Evolutionary conservation across 2,113 vertebrate genomes (phyloP), one percentile per base, ranked within the genome.

Genomic region (Willisornis vidua): DNA sequence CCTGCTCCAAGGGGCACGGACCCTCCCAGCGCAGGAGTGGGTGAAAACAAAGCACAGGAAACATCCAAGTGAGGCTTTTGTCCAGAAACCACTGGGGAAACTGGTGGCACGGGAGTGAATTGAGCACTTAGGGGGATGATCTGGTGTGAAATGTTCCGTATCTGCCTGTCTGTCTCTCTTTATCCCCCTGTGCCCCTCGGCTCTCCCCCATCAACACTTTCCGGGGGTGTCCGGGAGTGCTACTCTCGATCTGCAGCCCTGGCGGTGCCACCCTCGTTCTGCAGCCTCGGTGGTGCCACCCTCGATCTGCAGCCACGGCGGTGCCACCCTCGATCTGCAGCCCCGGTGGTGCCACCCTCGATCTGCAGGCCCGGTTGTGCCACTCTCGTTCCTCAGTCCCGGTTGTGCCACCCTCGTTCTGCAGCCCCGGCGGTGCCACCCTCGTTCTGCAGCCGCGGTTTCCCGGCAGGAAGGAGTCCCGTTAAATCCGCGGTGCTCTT

Each of bases 1-100:
- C 3, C 33, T 0, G 2, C 33, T 49, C 39, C 3, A 4, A 1
- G 16, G 54, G 46, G 19, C 35, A 22, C 1, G 0, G 33, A n/a
- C 7, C 7, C 19, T 65, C 17, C 14, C 6, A 19, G 43, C 5
- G 15, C 8, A 8, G 62, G 12, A 6, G 0, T 41, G 54, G 22
- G 12, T 41, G 81, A 74, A 74, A 26, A n/a, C 45, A 84, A 54
- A 80, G 41, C 68, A 9, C 25, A 31, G 52, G 68, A n/a, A 74
- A 28, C 59, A 43, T 11, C 19, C 66, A 10, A 8, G 61, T 4
- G 29, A 29, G 26, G 15, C 46, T 24, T 14, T 41, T 39, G 22
- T 49, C 52, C 45, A 26, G 35, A 59, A 87, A 52, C 18, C 45
- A 2, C 39, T 3, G 48, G 18, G 39, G 18, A 59, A 88, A 45